Percentiles rank a stretch among this genome's conserved stretches.
Evolutionary conservation across 2,113 vertebrate species (phyloP).

Genomic region (Tychaedon coryphoeus): DNA sequence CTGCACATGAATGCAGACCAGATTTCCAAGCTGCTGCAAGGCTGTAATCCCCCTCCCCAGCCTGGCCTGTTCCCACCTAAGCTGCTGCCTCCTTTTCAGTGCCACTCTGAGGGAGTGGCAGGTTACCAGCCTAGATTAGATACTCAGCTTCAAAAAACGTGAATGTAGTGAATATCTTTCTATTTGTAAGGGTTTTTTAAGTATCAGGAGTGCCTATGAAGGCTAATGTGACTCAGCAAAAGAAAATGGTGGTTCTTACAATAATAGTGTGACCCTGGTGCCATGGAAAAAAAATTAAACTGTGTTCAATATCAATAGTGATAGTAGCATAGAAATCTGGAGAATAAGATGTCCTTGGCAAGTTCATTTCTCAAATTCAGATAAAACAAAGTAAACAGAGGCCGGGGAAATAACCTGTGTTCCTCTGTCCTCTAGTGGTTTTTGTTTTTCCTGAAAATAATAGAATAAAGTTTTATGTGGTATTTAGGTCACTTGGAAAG

Average conservation of each 20-base stretch:
- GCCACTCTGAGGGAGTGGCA: fast-evolving
- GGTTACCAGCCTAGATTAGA: not conserved
- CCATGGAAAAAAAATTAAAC: not conserved
- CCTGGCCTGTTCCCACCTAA: not conserved
- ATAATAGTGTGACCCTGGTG: not conserved
- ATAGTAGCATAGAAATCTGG: not conserved
- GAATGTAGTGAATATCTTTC: not conserved
- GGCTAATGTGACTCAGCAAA: not conserved
- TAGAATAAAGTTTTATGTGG: not conserved
- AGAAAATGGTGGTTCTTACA: not conserved
- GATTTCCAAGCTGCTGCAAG: not conserved
- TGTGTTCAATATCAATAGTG: not conserved
- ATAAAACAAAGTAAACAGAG: not conserved
- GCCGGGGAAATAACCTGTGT: fast-evolving
- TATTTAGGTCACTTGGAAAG: not conserved
- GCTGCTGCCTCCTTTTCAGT: not conserved
- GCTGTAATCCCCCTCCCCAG: not conserved
- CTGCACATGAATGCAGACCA: not conserved
- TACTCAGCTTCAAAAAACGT: not conserved
- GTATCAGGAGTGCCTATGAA: not conserved
- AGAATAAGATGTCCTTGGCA: not conserved
- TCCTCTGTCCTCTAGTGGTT: not conserved
- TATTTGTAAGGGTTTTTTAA: not conserved
- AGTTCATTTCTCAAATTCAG: not conserved
- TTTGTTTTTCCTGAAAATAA: not conserved